Conservation (phyloP, 2,113 vertebrate species). For the Sigmodon hispidus region DNA sequence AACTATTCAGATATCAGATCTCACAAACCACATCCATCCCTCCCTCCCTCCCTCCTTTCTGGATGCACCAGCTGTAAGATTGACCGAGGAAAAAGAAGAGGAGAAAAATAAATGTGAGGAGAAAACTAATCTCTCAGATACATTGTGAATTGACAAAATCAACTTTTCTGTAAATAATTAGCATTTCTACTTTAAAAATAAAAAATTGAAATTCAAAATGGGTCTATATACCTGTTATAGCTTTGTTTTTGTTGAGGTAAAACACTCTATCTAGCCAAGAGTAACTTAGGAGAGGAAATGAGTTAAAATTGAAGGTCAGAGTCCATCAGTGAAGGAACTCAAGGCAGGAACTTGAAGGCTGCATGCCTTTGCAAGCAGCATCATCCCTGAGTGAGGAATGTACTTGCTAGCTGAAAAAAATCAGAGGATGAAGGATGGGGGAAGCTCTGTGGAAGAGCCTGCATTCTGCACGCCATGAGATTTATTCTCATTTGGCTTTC, state of each 20-base stretch:
- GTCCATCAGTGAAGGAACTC: neutral
- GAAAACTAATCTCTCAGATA: neutral
- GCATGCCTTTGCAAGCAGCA: neutral
- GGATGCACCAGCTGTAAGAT: neutral
- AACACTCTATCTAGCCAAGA: neutral
- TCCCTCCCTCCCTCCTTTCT: neutral
- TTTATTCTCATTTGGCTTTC: neutral
- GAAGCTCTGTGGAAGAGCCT: neutral
- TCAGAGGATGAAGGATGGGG: neutral
- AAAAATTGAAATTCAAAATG: constrained; percentile 6
- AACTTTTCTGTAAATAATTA: neutral
- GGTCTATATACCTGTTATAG: neutral
- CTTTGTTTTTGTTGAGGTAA: neutral
- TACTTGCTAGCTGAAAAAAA: neutral
- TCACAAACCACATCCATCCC: neutral
- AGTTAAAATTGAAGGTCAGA: neutral
- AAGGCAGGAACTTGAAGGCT: neutral
- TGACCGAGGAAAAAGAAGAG: neutral
- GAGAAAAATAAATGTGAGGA: neutral
- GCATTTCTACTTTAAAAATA: neutral
- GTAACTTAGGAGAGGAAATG: neutral
- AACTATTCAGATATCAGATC: neutral
- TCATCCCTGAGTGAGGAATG: neutral
- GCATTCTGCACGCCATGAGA: neutral
- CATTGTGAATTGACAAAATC: neutral